Evolutionary conservation across 2,797 vertebrate species (phyloP), one percentile per base, ranked within the genome.

Genomic region (Paratrypauchen microcephalus): DNA sequence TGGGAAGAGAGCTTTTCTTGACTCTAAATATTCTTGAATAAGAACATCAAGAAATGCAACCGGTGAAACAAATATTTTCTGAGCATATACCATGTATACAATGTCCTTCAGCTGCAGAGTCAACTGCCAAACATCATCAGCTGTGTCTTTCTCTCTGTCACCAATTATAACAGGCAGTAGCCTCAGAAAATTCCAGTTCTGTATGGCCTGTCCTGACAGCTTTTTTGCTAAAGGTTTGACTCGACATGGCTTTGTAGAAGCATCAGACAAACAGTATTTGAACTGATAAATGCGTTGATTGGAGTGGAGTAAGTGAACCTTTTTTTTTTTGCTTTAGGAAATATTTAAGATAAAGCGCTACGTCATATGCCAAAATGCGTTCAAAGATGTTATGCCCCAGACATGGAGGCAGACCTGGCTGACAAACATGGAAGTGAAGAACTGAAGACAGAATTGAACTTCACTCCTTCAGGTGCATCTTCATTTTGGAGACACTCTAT

Each of bases 11-110:
- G 28, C 21, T 68, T 77, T 85, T 36, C 76, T 83, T 55, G 52
- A 68, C 21, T 78, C 71, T 66, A 75, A 73, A 81, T 81, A 81
- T 65, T 81, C 74, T 52, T 79, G 69, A 19, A 84, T 74, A 5
- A 74, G 19, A 70, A 57, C 36, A 11, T 74, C 74, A 58, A 82
- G 16, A 50, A 69, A 74, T 13, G 74, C 54, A 56, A 74, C 21
- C 63, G 79, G 76, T 0, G 69, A 41, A 32, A 68, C 6, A 1
- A 64, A 77, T 47, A 77, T 83, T 1, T 62, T 72, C 16, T 75
- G 79, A 5, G 73, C 67, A 71, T 73, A 78, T 59, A 78, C 36
- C 11, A 75, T 3, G 21, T 78, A 73, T 0, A 59, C 70, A 47
- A 58, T 63, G 16, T 78, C 67, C 73, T 76, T 73, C 3, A 75